phyloP scores from a whole-genome alignment of 2,113 vertebrate species.

The Psammodynastes pulverulentus region DNA sequence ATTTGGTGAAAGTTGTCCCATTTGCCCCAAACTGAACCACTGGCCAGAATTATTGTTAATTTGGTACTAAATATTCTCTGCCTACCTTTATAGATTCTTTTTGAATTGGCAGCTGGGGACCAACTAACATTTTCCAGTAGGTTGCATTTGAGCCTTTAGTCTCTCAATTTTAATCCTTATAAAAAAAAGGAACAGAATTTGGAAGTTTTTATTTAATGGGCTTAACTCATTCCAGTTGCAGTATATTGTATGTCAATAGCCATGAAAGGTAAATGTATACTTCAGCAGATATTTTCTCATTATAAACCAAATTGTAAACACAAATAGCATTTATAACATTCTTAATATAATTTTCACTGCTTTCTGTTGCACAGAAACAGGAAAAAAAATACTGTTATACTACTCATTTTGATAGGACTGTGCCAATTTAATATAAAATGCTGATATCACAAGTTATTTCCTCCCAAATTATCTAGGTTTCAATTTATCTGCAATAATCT shows the following conservation, averaged over 20 bases:
- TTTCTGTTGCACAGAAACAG: neutral
- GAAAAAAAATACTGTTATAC: neutral
- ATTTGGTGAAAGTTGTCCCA: neutral
- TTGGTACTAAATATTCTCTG: neutral
- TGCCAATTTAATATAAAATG: neutral
- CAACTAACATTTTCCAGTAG: neutral
- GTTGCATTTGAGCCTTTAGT: neutral
- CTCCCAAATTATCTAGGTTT: neutral
- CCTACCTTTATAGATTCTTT: neutral
- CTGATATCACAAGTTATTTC: neutral
- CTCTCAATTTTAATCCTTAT: neutral
- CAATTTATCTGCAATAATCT: neutral
- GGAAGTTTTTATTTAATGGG: conserved; percentile 3
- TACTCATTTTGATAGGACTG: neutral
- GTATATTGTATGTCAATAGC: neutral
- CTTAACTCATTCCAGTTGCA: neutral
- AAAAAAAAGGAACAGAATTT: conserved; percentile 20
- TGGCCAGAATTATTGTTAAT: neutral
- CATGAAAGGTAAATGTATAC: neutral
- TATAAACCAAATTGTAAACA: neutral
- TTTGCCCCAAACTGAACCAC: neutral
- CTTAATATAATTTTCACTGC: neutral
- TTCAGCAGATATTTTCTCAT: accelerated
- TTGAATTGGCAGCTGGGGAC: neutral
- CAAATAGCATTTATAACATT: neutral